Base-by-base conservation (phyloP, 1,140 invertebrate species). In the Drosophila cardini region DNA sequence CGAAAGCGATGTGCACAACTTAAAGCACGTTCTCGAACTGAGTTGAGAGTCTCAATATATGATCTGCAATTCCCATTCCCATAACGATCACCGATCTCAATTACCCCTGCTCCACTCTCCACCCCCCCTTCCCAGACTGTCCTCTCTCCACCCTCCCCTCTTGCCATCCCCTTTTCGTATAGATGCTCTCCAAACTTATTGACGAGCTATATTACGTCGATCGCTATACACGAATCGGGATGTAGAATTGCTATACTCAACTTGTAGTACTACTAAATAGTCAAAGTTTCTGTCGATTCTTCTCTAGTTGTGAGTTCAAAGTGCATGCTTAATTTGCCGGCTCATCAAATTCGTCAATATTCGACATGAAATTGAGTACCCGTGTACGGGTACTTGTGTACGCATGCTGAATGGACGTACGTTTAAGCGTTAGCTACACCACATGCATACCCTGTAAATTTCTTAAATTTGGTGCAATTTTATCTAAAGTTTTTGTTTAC, bases 21-120 rank as follows among this genome's bases (percentile, higher is more conserved):
- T 77, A 69, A 71, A 75, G 70, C 71, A 71, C 71, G 75, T 81
- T 87, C 83, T 86, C 82, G 34, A 50, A 86, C 82, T 86, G 82
- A 86, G 75, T 36, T 34, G 43, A 45, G 21, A 9, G 11, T 11
- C 32, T 16, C 48, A 71, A 86, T 72, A 56, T 32, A 56, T 32
- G 65, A 78, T 85, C 81, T 85, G 78, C 62, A 74, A 42, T 71
- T 42, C 30, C 21, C 57, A 48, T 42, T 21, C 43, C 21, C 38
- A 21, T 18, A 36, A 11, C 43, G 5, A n/a, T 42, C 40, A 13
- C 9, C 42, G 16, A 34, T 46, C 9, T 18, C 30, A 16, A 5
- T 52, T 40, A 26, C 21, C 21, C 21, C 10, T 11, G 36, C 2
- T 38, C 13, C 18, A 15, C n/a, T 2, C 11, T 26, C 36, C 46